Evolutionary conservation across 2,888 invertebrate species (phyloP), one percentile per base, ranked within the genome.

Genomic region (Ichneumoninae sp.): DNA sequence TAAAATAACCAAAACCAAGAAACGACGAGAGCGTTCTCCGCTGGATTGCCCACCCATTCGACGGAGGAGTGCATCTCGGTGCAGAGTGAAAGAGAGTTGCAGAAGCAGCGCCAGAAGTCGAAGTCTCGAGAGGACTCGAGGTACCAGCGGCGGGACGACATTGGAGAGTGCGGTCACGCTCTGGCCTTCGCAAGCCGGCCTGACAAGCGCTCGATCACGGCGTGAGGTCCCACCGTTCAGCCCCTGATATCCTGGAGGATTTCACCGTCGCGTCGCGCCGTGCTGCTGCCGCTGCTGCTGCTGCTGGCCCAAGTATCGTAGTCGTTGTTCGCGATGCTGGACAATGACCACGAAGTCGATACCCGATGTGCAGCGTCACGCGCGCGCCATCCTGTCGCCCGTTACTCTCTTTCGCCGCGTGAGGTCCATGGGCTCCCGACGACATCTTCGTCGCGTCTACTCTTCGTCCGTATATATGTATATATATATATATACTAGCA

Each of bases 171-270:
- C 85, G 88, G 88, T 89, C 89, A 89, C 89, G 88, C 88, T 86
- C 82, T 86, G 86, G 86, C 84, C 87, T 85, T 86, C 82, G 72
- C 85, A 83, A 82, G 84, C 80, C 81, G 81, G 87, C 88, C 89
- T 90, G 90, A 90, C 90, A 91, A 90, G 90, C 89, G 88, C 89
- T 89, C 89, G 90, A 90, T 90, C 89, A 87, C 89, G 89, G 90
- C 91, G 91, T 90, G 91, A 90, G 91, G 89, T 91, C 91, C 88
- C 87, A 66, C 79, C 80, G 80, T 80, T 78, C 85, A 83, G 76
- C 66, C 85, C 40, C 60, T 82, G 89, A 90, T 91, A 88, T 90
- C 89, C 89, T 89, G 90, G 88, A 89, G 89, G 89, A 89, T 86
- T 84, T 86, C 83, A 79, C 84, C 81, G 76, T 70, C 82, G 72